Conservation (phyloP, 2,113 vertebrate genomes). For the Falco punctatus region DNA sequence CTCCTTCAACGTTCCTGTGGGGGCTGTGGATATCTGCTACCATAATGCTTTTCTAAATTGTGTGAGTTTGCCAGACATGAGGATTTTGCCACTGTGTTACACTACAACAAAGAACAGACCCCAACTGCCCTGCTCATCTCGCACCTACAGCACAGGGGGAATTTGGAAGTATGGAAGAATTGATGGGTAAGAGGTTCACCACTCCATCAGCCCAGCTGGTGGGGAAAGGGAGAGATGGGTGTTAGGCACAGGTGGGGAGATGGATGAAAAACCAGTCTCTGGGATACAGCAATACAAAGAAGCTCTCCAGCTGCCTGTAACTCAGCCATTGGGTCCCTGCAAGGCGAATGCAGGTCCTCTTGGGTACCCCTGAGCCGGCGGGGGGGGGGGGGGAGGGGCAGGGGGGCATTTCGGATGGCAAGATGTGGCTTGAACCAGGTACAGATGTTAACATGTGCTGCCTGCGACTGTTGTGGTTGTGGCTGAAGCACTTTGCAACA, state of each 20-base stretch:
- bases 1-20: not conserved
- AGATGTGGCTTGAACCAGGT: not conserved
- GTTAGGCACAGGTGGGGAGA: not conserved
- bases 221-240: not conserved
- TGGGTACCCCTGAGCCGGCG: not conserved
- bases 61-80: accelerated
- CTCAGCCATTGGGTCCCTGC: not conserved
- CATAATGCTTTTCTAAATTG: not conserved
- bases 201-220: not conserved
- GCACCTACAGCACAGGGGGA: accelerated
- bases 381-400: too few species aligned
- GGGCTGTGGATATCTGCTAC: not conserved
- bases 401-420: not conserved
- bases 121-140: not conserved
- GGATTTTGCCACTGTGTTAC: not conserved
- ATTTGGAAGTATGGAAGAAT: not conserved
- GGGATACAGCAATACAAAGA: accelerated
- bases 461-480: accelerated
- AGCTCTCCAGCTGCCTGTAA: not conserved
- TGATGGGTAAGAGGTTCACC: not conserved
- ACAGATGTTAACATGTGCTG: not conserved
- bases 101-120: not conserved
- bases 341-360: not conserved
- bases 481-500: not conserved
- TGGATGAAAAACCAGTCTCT: not conserved